Evolutionary conservation across 2,888 invertebrate genomes (phyloP), one percentile per base, ranked within the genome.

Genomic region (Mimas tiliae): DNA sequence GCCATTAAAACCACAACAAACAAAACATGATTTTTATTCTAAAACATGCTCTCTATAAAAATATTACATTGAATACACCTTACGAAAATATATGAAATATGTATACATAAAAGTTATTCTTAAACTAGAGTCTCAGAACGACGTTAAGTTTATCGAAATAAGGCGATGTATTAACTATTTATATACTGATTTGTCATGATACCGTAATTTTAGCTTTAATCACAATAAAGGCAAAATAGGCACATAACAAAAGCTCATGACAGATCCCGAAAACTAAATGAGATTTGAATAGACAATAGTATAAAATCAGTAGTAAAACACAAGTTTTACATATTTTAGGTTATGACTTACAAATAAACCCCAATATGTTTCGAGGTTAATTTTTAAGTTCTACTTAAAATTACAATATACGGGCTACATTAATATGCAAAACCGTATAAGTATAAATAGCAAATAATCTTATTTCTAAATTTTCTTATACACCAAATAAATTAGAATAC

Each of bases 1-100:
- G 87, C 85, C 81, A 90, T 83, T 88, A 88, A 93, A 93, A 93
- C 91, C 87, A 93, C 90, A 86, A 87, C 89, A 87, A 92, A 93
- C 91, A 92, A 91, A 92, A 91, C 88, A 91, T 85, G 73, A 78
- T 81, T 76, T 91, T 91, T 92, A 91, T 91, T 91, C 82, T 85
- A 85, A 81, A 87, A 90, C 92, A 92, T 91, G 91, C 91, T 84
- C 78, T 70, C 77, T 82, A 79, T 79, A 83, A 86, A 87, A 86
- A 81, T 79, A 79, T 79, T 84, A 86, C 83, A 85, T 73, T 72
- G 77, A 83, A 80, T 82, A 82, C 69, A 80, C 72, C 70, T 77
- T 83, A 82, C 67, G 71, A 84, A 84, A 84, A 81, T 82, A 80
- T 79, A 76, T 77, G 65, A 72, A 77, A 80, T 78, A 76, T 84